Percentiles rank a stretch among this genome's conserved stretches.
Conservation (phyloP, 2,797 vertebrate species). For the Halcyon badia region DNA sequence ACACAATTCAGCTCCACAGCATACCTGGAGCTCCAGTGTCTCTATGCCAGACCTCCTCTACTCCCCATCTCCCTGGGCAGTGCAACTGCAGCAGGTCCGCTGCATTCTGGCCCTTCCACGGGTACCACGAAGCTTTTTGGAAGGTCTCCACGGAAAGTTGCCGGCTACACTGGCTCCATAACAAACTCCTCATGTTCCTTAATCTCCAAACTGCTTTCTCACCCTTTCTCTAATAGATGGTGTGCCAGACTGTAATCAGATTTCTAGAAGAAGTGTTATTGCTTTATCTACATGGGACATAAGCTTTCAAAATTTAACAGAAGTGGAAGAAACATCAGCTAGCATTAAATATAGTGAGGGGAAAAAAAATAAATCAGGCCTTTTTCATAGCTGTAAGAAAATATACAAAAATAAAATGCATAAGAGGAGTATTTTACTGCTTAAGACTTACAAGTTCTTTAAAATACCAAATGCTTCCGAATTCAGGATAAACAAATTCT, state of each 20-base stretch:
- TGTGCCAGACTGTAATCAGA: not conserved
- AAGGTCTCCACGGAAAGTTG: not conserved
- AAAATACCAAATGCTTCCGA: constrained; percentile 16
- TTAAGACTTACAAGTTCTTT: not conserved
- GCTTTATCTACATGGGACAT: not conserved
- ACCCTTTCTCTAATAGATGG: not conserved
- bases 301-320: not conserved
- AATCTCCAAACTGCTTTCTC: constrained; percentile 45
- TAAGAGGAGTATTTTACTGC: not conserved
- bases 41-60: not conserved
- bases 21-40: constrained; percentile 9
- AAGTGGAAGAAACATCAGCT: not conserved
- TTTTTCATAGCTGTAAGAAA: not conserved
- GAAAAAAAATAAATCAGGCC: not conserved
- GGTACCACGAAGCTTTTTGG: not conserved
- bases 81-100: not conserved
- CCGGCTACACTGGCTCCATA: not conserved
- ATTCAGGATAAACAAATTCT: not conserved
- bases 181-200: constrained; percentile 18
- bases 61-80: not conserved
- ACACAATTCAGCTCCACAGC: not conserved
- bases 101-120: not conserved
- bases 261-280: not conserved
- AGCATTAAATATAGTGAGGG: not conserved
- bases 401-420: constrained; percentile 2